Evolutionary conservation across 2,888 invertebrate genomes (phyloP).

Genomic region (Megaustenia siamemsis): DNA sequence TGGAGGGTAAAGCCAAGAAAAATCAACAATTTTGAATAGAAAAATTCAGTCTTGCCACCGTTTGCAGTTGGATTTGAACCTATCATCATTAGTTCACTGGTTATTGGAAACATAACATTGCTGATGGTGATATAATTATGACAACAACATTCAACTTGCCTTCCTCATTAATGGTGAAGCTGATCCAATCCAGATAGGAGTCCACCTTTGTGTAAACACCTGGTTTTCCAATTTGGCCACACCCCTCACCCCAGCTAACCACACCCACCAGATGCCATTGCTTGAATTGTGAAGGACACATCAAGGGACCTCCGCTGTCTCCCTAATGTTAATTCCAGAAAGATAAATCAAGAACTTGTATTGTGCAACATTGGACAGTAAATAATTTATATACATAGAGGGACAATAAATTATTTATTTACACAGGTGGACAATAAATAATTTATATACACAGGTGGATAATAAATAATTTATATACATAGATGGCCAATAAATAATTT

Average conservation of each 20-base stretch:
- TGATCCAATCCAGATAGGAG: conserved; percentile 70
- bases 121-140: background rate
- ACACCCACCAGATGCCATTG: conserved; percentile 73
- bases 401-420: too few species aligned
- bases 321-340: conserved; percentile 60
- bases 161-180: conserved; percentile 28
- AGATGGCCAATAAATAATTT: too few species aligned
- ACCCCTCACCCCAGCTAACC: conserved; percentile 76
- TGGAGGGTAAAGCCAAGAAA: too few species aligned
- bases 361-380: too few species aligned
- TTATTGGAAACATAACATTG: too few species aligned
- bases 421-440: background rate
- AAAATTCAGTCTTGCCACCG: too few species aligned
- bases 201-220: conserved; percentile 76
- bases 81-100: too few species aligned
- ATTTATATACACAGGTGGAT: background rate
- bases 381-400: too few species aligned
- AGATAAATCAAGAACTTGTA: too few species aligned
- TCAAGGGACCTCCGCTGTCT: conserved; percentile 77
- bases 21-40: too few species aligned
- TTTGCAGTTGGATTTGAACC: too few species aligned
- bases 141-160: conserved; percentile 18
- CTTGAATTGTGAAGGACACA: conserved; percentile 63
- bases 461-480: too few species aligned
- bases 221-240: conserved; percentile 70